These are phyloP conservation scores for Crocallis elinguaria DNA, from an alignment of 2,888 invertebrate genomes.

Conservation along the genomic window DNA sequence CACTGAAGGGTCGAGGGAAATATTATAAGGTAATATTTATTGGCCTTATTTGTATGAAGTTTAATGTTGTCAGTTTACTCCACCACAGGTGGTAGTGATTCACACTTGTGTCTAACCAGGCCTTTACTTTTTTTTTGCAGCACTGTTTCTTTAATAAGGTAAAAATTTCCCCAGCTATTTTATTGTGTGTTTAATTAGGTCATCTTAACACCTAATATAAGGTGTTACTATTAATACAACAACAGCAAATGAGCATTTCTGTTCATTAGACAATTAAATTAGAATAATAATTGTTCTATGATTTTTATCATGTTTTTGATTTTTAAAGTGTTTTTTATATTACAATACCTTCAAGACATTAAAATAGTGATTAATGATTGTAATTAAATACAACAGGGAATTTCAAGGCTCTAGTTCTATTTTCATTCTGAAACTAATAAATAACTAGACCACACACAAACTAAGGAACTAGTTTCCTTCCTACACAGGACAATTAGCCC, in stretches of 20 bases:
- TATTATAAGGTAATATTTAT: no score
- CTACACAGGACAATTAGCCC: conserved; percentile 44
- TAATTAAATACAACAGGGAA: background rate
- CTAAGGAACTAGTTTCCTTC: conserved; percentile 33
- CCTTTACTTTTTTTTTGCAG: background rate
- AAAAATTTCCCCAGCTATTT: conserved; percentile 31
- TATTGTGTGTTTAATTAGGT: conserved; percentile 42
- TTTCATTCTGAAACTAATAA: conserved; percentile 22
- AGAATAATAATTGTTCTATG: background rate
- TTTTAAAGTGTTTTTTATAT: background rate
- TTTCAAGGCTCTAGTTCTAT: conserved; percentile 11
- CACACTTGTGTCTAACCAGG: no score
- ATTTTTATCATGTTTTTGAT: background rate
- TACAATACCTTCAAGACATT: background rate
- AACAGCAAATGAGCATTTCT: background rate
- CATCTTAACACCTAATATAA: conserved; percentile 31
- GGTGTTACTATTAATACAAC: conserved; percentile 18
- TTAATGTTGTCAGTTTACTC: no score
- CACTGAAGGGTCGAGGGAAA: no score
- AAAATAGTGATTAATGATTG: background rate
- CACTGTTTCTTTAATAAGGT: background rate
- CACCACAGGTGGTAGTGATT: no score
- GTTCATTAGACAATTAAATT: background rate
- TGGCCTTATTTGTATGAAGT: no score
- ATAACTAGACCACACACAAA: conserved; percentile 15